Evolutionary conservation across 2,888 invertebrate species (phyloP).

Genomic region (Peribatodes rhomboidaria): DNA sequence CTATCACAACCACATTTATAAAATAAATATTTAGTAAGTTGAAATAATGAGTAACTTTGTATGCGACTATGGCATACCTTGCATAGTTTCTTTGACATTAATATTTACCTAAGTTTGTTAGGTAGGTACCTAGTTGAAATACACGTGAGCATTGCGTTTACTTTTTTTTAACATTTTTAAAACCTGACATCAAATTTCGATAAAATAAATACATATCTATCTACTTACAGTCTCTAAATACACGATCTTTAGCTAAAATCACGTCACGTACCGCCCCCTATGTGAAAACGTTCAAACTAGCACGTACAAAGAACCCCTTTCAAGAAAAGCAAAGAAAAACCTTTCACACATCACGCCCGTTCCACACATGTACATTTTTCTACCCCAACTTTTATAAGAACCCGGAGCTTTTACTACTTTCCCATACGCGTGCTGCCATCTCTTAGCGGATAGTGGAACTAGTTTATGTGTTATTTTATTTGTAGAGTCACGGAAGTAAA

Average conservation of each 20-base stretch:
- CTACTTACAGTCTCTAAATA: too few species aligned
- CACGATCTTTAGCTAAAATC: not conserved
- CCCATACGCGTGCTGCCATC: slow-evolving; percentile 66
- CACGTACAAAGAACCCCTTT: slow-evolving; percentile 65
- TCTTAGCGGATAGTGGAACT: slow-evolving; percentile 70
- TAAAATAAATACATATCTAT: too few species aligned
- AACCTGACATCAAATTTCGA: too few species aligned
- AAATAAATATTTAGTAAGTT: too few species aligned
- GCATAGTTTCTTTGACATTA: too few species aligned
- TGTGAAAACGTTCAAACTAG: slow-evolving; percentile 72
- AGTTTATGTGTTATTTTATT: slow-evolving; percentile 41
- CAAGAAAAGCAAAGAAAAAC: slow-evolving; percentile 77
- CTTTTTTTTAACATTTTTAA: too few species aligned
- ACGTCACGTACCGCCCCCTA: slow-evolving; percentile 76
- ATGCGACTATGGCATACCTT: too few species aligned
- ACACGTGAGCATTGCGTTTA: too few species aligned
- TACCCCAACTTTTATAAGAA: slow-evolving; percentile 48
- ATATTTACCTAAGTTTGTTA: too few species aligned
- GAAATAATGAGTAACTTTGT: too few species aligned
- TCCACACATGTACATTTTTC: slow-evolving; percentile 60
- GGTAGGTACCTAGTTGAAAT: too few species aligned
- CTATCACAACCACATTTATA: too few species aligned
- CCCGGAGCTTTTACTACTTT: slow-evolving; percentile 33
- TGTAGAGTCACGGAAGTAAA: slow-evolving; percentile 45
- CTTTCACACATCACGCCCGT: slow-evolving; percentile 63